Base-by-base conservation (phyloP, 1,140 invertebrate species). In the Stegodyphus mimosarum region DNA sequence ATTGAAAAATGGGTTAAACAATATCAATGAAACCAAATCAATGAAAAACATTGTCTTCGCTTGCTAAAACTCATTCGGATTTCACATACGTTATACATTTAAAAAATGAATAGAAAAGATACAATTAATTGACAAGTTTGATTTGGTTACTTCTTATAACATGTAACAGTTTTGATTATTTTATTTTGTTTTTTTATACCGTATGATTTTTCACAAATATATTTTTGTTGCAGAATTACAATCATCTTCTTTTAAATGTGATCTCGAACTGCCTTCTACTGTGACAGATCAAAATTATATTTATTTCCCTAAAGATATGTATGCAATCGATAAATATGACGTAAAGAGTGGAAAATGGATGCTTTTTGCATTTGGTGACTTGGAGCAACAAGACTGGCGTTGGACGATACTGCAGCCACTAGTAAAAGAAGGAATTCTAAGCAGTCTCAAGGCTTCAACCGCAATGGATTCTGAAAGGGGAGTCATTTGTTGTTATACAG, bases 291-390 rank as follows among this genome's bases (percentile, higher is more conserved):
- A 50, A 15, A 48, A 76, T 15, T 76, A 76, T 50, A 64, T 66
- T 6, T 76, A 49, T 53, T 66, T 60, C n/a, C 74, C 74, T 11
- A n/a, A 55, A 49, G 55, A 66, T 33, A 5, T 6, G 9, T 55
- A 64, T 49, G 48, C 7, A 11, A 17, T 50, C 17, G 63, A 63
- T 15, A n/a, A 76, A 9, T 15, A 60, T 15, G 50, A 49, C n/a
- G 49, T 17, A 70, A 10, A 60, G 13, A 18, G 51, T 55, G 73
- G 73, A 17, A 75, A 75, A 75, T 75, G 73, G 73, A 17, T 75
- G 53, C 7, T 75, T 7, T 75, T 75, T 33, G 18, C 17, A 6
- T 5, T n/a, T 13, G 55, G 73, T 3, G 53, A 75, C n/a, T 18
- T 75, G 10, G 18, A 75, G 0, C 0, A 17, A 33, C 33, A 18